Percentiles rank a stretch among this genome's conserved stretches.
Conservation (phyloP, 2,888 invertebrate species). For the Meloe dianella region DNA sequence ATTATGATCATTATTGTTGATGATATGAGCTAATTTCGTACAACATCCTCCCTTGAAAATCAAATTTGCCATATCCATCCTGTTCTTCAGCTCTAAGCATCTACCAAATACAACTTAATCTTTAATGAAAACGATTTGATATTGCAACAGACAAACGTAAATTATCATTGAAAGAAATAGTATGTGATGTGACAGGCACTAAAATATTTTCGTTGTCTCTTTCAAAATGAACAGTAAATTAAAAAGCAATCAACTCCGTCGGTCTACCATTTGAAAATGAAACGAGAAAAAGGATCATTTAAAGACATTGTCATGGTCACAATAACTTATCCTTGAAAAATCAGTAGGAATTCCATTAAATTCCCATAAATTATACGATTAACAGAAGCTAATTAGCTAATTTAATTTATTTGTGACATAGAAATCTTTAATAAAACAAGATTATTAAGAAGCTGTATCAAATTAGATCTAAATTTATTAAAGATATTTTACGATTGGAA, state of each 20-base stretch:
- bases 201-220: conserved; percentile 14
- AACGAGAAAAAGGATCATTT: background rate
- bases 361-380: conserved; percentile 1
- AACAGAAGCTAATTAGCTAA: background rate
- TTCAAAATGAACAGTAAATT: conserved; percentile 15
- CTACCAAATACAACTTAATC: background rate
- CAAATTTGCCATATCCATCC: background rate
- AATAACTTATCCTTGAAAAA: background rate
- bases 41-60: background rate
- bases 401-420: background rate
- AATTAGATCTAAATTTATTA: background rate
- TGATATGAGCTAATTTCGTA: conserved; percentile 28
- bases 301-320: background rate
- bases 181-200: conserved; percentile 17
- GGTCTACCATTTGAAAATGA: background rate
- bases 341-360: background rate
- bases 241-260: conserved; percentile 20
- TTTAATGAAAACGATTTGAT: background rate
- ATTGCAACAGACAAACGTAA: background rate
- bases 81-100: background rate
- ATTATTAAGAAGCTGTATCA: background rate
- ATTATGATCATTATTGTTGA: conserved; percentile 49
- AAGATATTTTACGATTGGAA: background rate
- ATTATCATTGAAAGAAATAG: conserved; percentile 2
- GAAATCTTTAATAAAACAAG: background rate